phyloP scores from a whole-genome alignment of 1,140 invertebrate species.

The Drosophila nigromelanica region DNA sequence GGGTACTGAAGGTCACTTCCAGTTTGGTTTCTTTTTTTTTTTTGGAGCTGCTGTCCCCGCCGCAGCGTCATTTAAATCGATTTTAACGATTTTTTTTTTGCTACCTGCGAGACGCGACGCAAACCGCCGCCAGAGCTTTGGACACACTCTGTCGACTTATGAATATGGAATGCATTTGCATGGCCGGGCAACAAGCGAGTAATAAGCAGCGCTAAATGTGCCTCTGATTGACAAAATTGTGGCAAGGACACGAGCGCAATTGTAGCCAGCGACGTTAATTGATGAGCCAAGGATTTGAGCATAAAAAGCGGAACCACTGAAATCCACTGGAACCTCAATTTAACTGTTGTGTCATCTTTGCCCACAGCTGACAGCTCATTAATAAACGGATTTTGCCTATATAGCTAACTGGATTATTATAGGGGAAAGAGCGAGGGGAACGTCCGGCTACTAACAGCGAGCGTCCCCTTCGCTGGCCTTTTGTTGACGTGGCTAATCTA shows the following conservation, averaged over 20 bases:
- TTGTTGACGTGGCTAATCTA: slow-evolving; percentile 74
- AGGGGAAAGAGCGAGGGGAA: not conserved
- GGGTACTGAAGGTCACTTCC: slow-evolving; percentile 62
- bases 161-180: slow-evolving; percentile 74
- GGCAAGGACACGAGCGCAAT: slow-evolving; percentile 62
- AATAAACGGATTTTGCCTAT: slow-evolving; percentile 73
- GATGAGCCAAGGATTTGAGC: slow-evolving; percentile 58
- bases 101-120: slow-evolving; percentile 40
- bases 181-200: slow-evolving; percentile 24
- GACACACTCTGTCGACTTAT: slow-evolving; percentile 68
- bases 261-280: slow-evolving; percentile 59
- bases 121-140: slow-evolving; percentile 30
- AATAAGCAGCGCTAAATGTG: slow-evolving; percentile 16
- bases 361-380: slow-evolving; percentile 68
- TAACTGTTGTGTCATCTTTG: slow-evolving; percentile 45
- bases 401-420: slow-evolving; percentile 6
- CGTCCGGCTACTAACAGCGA: slow-evolving; percentile 2
- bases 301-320: slow-evolving; percentile 3
- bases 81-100: slow-evolving; percentile 70
- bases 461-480: slow-evolving; percentile 32
- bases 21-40: slow-evolving; percentile 8
- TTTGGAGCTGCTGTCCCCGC: not conserved
- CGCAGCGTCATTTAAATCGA: slow-evolving; percentile 52
- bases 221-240: slow-evolving; percentile 77
- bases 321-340: slow-evolving; percentile 22